phyloP scores from a whole-genome alignment of 2,113 vertebrate genomes.

The Desmodus rotundus region DNA sequence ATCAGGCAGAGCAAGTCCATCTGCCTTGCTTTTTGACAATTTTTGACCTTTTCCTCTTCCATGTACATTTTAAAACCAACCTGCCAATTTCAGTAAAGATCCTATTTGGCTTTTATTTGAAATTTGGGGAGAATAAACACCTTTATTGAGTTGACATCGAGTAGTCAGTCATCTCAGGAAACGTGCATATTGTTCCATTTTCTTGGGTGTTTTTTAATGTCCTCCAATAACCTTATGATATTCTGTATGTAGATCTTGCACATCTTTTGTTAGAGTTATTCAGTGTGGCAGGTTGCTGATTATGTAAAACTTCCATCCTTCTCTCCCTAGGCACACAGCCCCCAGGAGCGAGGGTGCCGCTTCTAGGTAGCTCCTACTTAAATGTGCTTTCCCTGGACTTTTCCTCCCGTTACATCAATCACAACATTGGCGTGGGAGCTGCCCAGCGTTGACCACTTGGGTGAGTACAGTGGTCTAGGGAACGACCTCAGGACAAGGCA shows the following conservation, averaged over 20 bases:
- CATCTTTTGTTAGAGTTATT: background rate
- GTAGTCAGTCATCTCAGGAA: background rate
- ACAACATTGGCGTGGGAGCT: background rate
- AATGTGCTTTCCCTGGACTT: background rate
- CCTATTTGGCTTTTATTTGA: background rate
- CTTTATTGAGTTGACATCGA: background rate
- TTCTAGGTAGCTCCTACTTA: background rate
- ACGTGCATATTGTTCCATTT: background rate
- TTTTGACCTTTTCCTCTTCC: background rate
- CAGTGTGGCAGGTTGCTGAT: background rate
- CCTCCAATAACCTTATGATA: background rate
- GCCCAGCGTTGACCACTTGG: background rate
- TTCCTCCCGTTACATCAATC: background rate
- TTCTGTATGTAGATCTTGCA: background rate
- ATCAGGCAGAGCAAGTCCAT: background rate
- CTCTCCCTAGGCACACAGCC: too few relatives aligned
- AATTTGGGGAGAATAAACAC: background rate
- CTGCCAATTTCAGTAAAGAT: background rate
- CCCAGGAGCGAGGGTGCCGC: background rate
- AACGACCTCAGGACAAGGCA: background rate
- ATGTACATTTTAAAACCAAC: background rate
- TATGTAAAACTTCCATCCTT: background rate
- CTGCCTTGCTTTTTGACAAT: background rate
- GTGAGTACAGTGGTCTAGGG: background rate
- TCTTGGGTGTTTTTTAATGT: background rate